Conservation (phyloP, 2,888 invertebrate genomes). For the Ennomos fuscantarius region DNA sequence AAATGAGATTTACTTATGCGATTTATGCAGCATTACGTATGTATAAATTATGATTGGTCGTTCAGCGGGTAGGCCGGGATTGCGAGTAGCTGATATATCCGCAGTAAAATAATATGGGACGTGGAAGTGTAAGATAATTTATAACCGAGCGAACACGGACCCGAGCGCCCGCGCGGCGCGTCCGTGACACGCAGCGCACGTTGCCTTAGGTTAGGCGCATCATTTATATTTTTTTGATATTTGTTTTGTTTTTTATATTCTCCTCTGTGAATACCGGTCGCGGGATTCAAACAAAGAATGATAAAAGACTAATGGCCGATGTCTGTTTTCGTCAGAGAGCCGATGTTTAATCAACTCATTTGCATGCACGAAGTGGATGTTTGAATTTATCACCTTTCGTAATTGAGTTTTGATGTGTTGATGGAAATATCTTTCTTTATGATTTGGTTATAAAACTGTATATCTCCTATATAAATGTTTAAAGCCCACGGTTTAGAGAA, state of each 20-base stretch:
- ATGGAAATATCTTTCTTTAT: slow-evolving; percentile 62
- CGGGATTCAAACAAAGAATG: slow-evolving; percentile 78
- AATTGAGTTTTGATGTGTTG: slow-evolving; percentile 67
- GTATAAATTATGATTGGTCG: slow-evolving; percentile 74
- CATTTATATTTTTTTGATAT: slow-evolving; percentile 83
- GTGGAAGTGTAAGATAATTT: slow-evolving; percentile 78
- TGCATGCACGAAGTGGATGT: slow-evolving; percentile 66
- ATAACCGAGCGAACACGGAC: slow-evolving; percentile 72
- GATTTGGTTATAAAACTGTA: slow-evolving; percentile 58
- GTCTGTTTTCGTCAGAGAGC: slow-evolving; percentile 75
- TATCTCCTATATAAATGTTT: slow-evolving; percentile 55
- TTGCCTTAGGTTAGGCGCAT: slow-evolving; percentile 79
- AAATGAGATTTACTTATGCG: slow-evolving; percentile 63
- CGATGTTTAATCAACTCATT: slow-evolving; percentile 79
- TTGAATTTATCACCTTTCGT: slow-evolving; percentile 68
- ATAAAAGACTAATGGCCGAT: slow-evolving; percentile 77
- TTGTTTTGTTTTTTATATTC: slow-evolving; percentile 77
- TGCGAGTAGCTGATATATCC: slow-evolving; percentile 74
- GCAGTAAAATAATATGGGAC: slow-evolving; percentile 77
- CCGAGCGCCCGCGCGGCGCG: slow-evolving; percentile 34
- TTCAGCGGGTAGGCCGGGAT: slow-evolving; percentile 68
- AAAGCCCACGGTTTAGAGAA: slow-evolving; percentile 27
- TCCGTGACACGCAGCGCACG: slow-evolving; percentile 63
- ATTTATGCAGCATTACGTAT: slow-evolving; percentile 67
- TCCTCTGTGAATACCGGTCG: slow-evolving; percentile 70